Base-by-base conservation (phyloP, 2,888 invertebrate species). In the Aphidius colemani region DNA sequence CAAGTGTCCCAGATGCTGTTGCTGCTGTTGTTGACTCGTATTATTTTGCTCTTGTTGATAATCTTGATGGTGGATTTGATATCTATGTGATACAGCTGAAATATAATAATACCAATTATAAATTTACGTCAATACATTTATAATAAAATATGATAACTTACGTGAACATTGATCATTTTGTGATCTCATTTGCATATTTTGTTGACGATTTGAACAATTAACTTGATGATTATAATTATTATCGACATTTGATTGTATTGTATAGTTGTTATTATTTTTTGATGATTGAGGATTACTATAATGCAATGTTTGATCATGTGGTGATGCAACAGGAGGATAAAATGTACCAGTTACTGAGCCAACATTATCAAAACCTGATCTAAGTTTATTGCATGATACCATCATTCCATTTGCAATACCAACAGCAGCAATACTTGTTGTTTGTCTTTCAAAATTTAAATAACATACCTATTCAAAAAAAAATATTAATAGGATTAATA, bases 271-370 rank as follows among this genome's bases (percentile, higher is more conserved):
- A 60, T 72, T 71, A 55, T 73, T 70, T 66, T 80, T 80, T 59
- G 73, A 71, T 46, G 77, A 74, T 55, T 79, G 79, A 6, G 73
- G 71, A 65, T 72, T 74, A 43, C 75, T 75, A 69, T 81, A 82
- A 66, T 82, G 82, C 45, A 92, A 82, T 66, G 90, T 84, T 78
- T 91, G 90, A 74, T 91, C 93, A 77, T 93, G 92, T 4, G 92
- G 90, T 40, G 92, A 91, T 5, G 93, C 93, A 39, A 94, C 91
- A 1, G 94, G 94, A 18, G 94, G 94, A 80, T 93, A 94, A 83
- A 93, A 94, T 7, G 94, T 94, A 11, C 94, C 94, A n/a, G 93
- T 92, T 10, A 93, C 93, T 41, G 92, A 87, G 67, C 92, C 92
- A 0, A 92, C 90, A 78, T 92, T 92, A 75, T 93, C 93, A 40